Base-by-base conservation (phyloP, 2,888 invertebrate species). In the Mesochorus sp. region DNA sequence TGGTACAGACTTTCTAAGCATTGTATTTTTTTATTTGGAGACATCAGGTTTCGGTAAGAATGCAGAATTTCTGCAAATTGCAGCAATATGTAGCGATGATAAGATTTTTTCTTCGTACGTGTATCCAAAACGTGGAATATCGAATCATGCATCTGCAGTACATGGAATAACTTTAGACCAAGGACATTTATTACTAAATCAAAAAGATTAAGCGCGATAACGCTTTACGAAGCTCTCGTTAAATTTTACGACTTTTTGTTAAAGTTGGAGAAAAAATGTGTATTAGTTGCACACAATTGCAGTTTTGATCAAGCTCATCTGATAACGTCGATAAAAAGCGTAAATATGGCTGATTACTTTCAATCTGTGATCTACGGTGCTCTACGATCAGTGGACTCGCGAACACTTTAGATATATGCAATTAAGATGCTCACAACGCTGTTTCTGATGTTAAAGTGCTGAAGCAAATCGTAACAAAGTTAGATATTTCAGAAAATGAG, bases 21-120 rank as follows among this genome's bases (percentile, higher is more conserved):
- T 53, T 3, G 8, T 53, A 31, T 17, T 53, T 31, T 53, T 53
- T 17, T 6, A 53, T 62, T 28, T 72, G 4, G 73, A 66, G 37
- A 73, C 66, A 21, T 42, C 53, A n/a, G 55, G 73, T 31, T 73
- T 73, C 26, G 14, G 17, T 24, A 44, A 39, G 66, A 21, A 17
- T 19, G 34, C 53, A 1, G 51, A 79, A 37, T 68, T 79, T 68
- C 64, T 77, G 34, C 80, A 74, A 70, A 77, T 73, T 12, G 74
- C 55, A n/a, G 77, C 67, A 2, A 12, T 3, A 14, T 34, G 61
- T 49, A 64, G 10, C 10, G 37, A 31, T 10, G 34, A 67, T 8
- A 26, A 37, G 47, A 59, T 34, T 19, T 76, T 68, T 68, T 59
- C 37, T 12, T 31, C 72, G 28, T 67, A 79, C 24, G 34, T 72